Evolutionary conservation across 30 jellyfish, hydroid and myxozoan species (phyloP), one percentile per base, ranked within the genome.

Genomic region (Nemopilema nomurai): DNA sequence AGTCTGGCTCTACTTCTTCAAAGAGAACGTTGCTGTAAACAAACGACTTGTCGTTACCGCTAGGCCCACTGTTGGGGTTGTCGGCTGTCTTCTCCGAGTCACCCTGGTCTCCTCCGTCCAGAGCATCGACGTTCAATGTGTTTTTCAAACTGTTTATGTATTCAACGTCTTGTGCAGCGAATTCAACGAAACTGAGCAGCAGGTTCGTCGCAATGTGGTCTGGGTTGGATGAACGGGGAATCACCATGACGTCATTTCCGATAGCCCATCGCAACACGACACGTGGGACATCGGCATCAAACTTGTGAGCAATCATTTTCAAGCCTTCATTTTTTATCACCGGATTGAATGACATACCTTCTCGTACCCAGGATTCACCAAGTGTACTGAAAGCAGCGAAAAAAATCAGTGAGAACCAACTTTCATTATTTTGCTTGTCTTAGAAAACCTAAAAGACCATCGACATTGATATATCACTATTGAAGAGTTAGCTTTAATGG

Each of bases 191-290:
- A 25, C 74, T 68, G 79, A 89, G 52, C 28, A 50, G 65, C 8
- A 89, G 63, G 49, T 89, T 89, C 9, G 96, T 89, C 29, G 89
- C 92, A 50, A 89, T 89, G 51, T 89, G 96, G 1, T 53, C 80
- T 1, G 89, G 92, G 53, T 89, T 75, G 18, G 96, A 41, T 23
- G 96, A 80, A 0, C 96, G 85, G 0, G 92, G 92, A 16, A 89
- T 66, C 0, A 80, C 96, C 26, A 81, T 81, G 63, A 89, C 96
- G 41, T 76, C 90, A 62, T 89, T 80, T 28, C 85, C 92, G 49
- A 89, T 63, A 1, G 96, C 96, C 96, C 96, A 89, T 18, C 92
- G 87, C 65, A 89, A 84, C 1, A 75, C 87, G 31, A 81, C 96
- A 28, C 96, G 96, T 53, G 92, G 87, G 52, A 89, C 82, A 57